Percentiles rank a stretch among this genome's conserved stretches.
Conservation (phyloP, 1,140 invertebrate species). For the Drosophila littoralis region DNA sequence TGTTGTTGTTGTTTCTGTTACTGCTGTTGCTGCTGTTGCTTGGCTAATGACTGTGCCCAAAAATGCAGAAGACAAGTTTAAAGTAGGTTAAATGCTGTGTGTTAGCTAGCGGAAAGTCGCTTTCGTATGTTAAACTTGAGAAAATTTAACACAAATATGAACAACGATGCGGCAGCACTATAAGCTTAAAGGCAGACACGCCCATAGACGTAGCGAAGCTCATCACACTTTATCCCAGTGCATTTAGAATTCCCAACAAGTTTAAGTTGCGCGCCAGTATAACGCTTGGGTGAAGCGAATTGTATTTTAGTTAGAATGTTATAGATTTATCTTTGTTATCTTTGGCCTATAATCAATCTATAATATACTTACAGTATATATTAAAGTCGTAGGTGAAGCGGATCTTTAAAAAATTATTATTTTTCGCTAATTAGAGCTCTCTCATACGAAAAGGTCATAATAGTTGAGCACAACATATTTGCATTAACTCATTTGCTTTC, state of each 20-base stretch:
- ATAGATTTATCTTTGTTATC: too few species aligned
- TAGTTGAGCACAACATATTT: too few species aligned
- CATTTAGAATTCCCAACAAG: neutral
- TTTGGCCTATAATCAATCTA: too few species aligned
- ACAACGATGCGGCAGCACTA: neutral
- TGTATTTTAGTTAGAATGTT: too few species aligned
- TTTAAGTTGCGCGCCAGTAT: too few species aligned
- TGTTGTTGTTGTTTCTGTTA: slow-evolving; percentile 35
- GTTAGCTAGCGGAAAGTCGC: slow-evolving; percentile 43
- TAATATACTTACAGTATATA: too few species aligned
- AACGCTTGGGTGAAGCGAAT: too few species aligned
- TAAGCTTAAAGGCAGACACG: neutral
- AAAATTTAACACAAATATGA: slow-evolving; percentile 21
- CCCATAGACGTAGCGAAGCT: neutral
- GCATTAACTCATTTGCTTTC: too few species aligned
- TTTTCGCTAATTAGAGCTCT: too few species aligned
- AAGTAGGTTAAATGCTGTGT: slow-evolving; percentile 71
- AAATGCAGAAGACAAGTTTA: slow-evolving; percentile 65
- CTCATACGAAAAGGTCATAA: too few species aligned
- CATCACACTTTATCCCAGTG: neutral
- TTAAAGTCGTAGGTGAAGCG: too few species aligned
- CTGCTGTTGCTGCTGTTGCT: slow-evolving; percentile 50
- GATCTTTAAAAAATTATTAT: too few species aligned
- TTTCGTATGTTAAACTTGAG: slow-evolving; percentile 29
- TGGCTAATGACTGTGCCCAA: slow-evolving; percentile 71